These are phyloP conservation scores for Andinoacara biseriatus DNA, from an alignment of 2,113 vertebrate species.

Conservation along the genomic window DNA sequence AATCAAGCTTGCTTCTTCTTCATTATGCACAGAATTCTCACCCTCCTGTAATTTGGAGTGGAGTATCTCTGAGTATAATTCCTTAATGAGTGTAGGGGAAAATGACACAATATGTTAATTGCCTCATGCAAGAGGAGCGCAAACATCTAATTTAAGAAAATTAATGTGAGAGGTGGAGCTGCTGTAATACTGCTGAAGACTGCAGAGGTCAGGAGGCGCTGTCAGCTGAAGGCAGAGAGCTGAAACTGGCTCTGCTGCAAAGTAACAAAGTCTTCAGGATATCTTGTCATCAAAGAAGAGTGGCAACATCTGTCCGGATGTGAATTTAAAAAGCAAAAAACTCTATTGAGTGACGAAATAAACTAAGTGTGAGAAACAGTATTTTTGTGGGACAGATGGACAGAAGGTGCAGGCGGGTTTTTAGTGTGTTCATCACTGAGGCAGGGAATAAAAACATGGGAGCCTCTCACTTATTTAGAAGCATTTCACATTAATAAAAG, in stretches of 20 bases:
- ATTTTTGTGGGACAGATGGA: background rate
- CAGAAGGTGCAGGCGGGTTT: background rate
- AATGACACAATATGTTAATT: constrained; percentile 70
- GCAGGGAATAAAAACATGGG: accelerated
- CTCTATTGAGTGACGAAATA: background rate
- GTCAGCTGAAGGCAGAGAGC: background rate
- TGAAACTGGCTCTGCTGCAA: background rate
- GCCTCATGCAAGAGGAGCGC: constrained; percentile 46
- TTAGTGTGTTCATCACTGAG: background rate
- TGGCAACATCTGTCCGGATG: background rate
- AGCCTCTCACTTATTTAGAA: background rate
- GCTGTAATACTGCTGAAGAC: constrained; percentile 12
- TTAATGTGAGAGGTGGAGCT: constrained; percentile 38
- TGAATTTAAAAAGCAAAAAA: background rate
- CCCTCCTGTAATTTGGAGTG: constrained; percentile 34
- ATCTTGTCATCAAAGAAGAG: background rate
- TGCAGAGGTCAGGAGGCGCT: constrained; percentile 53
- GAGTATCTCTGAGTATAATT: constrained; percentile 50
- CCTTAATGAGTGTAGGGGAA: constrained; percentile 52
- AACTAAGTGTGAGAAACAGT: background rate
- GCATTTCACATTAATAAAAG: background rate
- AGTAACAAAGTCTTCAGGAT: background rate
- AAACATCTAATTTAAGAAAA: constrained; percentile 70
- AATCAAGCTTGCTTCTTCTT: constrained; percentile 64
- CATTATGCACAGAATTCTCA: constrained; percentile 43